Conservation (phyloP, 2,113 vertebrate genomes). For the Columbina picui region DNA sequence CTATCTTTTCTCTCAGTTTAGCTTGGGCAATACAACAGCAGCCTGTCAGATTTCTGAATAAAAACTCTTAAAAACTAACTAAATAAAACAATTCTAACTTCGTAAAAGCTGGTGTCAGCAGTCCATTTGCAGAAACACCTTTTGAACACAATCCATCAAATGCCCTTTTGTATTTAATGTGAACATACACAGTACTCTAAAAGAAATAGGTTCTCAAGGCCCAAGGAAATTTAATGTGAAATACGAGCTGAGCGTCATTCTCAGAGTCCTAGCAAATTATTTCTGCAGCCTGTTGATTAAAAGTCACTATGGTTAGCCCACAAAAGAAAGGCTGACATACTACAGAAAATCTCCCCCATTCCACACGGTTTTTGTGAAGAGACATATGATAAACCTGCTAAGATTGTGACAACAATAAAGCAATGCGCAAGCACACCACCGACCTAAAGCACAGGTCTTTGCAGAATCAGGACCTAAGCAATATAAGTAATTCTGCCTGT, state of each 20-base stretch:
- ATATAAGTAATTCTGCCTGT: not conserved
- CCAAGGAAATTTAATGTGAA: not conserved
- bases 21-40: no score
- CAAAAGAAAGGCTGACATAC: no score
- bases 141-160: not conserved
- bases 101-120: not conserved
- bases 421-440: accelerated
- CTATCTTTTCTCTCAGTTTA: not conserved
- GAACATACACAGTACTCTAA: not conserved
- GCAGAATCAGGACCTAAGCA: not conserved
- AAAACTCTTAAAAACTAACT: not conserved
- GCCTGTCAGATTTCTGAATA: not conserved
- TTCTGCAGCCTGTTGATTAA: not conserved
- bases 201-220: not conserved
- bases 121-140: not conserved
- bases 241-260: not conserved
- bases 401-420: not conserved
- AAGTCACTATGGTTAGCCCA: accelerated
- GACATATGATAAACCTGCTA: not conserved
- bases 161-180: no score
- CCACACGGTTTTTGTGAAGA: accelerated
- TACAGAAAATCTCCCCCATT: not conserved
- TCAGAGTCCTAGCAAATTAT: no score
- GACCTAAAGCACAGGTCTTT: accelerated
- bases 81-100: not conserved